Evolutionary conservation across 2,888 invertebrate species (phyloP).

Genomic region (Bombylius major): DNA sequence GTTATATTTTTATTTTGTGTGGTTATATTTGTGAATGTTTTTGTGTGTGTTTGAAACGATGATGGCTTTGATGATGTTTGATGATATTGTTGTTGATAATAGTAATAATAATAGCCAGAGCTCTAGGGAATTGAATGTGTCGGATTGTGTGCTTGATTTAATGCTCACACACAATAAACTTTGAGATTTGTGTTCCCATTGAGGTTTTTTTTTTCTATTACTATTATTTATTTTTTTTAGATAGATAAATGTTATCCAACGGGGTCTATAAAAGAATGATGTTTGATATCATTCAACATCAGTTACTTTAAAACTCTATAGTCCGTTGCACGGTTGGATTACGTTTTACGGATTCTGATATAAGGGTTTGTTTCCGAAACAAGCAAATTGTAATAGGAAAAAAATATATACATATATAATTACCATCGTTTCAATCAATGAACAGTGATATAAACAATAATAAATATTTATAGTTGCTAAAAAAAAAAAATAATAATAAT

Average conservation of each 20-base stretch:
- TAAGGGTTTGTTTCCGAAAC: slow-evolving; percentile 2
- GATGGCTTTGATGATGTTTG: neutral
- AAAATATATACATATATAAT: neutral
- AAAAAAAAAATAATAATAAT: neutral
- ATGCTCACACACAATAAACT: slow-evolving; percentile 3
- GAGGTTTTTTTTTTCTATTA: slow-evolving; percentile 1
- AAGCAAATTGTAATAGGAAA: neutral
- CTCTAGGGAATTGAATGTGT: neutral
- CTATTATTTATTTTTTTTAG: too few species aligned
- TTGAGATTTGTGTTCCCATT: slow-evolving; percentile 4
- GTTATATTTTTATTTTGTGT: neutral
- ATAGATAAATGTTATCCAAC: neutral
- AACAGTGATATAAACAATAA: neutral
- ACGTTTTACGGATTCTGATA: slow-evolving; percentile 28
- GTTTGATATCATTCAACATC: slow-evolving; percentile 33
- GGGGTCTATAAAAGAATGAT: slow-evolving; percentile 34
- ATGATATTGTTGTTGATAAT: neutral
- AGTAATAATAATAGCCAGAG: neutral
- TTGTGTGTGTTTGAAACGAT: neutral
- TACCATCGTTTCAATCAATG: neutral
- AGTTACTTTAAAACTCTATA: slow-evolving; percentile 40
- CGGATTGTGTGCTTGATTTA: neutral
- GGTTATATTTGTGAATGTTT: too few species aligned
- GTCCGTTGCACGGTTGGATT: slow-evolving; percentile 18
- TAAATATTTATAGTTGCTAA: neutral